These are phyloP conservation scores for Melanaphis sacchari DNA, from an alignment of 1,140 invertebrate species.

Conservation along the genomic window DNA sequence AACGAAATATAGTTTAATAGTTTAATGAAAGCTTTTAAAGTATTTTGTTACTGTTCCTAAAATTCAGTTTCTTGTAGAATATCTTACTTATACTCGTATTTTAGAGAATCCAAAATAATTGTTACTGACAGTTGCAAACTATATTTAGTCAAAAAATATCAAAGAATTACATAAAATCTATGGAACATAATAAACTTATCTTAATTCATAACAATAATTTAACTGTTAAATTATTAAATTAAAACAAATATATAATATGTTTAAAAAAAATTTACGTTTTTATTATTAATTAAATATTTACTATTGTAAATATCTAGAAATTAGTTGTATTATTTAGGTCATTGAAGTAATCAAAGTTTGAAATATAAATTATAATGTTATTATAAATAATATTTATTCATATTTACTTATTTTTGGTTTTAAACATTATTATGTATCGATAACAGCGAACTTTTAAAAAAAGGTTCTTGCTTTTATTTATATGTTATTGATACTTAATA, in stretches of 20 bases:
- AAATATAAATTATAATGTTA: no score
- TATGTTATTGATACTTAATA: neutral
- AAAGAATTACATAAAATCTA: neutral
- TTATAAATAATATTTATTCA: neutral
- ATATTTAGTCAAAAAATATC: neutral
- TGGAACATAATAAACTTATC: neutral
- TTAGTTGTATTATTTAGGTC: neutral
- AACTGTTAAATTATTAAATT: neutral
- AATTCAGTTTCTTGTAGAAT: neutral
- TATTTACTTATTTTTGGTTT: neutral
- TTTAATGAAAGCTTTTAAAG: neutral
- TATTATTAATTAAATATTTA: no score
- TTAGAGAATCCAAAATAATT: neutral
- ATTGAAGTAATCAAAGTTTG: neutral
- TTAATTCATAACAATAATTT: neutral
- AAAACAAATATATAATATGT: no score
- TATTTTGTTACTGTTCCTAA: neutral
- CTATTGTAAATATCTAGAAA: neutral
- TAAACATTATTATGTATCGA: neutral
- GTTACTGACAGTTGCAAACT: neutral
- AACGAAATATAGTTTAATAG: no score
- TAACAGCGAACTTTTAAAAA: neutral
- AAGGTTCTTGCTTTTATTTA: neutral
- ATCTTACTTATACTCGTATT: neutral
- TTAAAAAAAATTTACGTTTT: no score